A percentile compares a stretch with the other conserved stretches of the same genome.
Evolutionary conservation across 2,888 invertebrate species (phyloP).

Genomic region (Antitype chi): DNA sequence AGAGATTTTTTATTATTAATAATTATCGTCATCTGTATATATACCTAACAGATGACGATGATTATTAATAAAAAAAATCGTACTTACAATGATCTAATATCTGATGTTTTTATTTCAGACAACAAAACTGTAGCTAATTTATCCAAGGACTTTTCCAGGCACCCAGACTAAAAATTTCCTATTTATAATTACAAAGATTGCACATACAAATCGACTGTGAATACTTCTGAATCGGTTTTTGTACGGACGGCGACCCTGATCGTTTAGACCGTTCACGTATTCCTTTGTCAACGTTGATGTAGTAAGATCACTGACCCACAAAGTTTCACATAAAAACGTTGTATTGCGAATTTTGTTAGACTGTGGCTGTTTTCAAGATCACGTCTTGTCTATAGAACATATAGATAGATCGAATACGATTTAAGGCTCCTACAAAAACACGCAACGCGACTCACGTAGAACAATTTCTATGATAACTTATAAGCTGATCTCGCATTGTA

Average conservation of each 20-base stretch:
- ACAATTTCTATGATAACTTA: too few species aligned
- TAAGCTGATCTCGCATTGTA: too few species aligned
- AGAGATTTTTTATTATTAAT: too few species aligned
- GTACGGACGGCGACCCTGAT: slow-evolving; percentile 46
- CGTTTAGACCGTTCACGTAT: slow-evolving; percentile 35
- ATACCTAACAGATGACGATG: too few species aligned
- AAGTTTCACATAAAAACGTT: slow-evolving; percentile 53
- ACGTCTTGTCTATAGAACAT: neutral
- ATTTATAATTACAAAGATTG: slow-evolving; percentile 48
- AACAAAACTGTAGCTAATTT: slow-evolving; percentile 26
- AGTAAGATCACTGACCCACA: slow-evolving; percentile 60
- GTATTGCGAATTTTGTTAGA: slow-evolving; percentile 46
- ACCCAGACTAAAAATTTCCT: slow-evolving; percentile 32
- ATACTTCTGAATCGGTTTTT: slow-evolving; percentile 42
- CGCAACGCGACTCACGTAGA: too few species aligned
- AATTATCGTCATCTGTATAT: too few species aligned
- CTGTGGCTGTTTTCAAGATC: slow-evolving; percentile 44
- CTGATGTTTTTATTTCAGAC: neutral
- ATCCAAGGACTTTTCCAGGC: slow-evolving; percentile 30
- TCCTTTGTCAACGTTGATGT: slow-evolving; percentile 60
- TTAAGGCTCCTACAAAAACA: too few species aligned
- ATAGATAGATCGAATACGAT: neutral
- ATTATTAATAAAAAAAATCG: neutral
- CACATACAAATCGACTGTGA: slow-evolving; percentile 43
- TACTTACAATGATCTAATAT: neutral